These are phyloP conservation scores for Phalloptychus januarius DNA, from an alignment of 2,797 vertebrate species.

Conservation along the genomic window DNA sequence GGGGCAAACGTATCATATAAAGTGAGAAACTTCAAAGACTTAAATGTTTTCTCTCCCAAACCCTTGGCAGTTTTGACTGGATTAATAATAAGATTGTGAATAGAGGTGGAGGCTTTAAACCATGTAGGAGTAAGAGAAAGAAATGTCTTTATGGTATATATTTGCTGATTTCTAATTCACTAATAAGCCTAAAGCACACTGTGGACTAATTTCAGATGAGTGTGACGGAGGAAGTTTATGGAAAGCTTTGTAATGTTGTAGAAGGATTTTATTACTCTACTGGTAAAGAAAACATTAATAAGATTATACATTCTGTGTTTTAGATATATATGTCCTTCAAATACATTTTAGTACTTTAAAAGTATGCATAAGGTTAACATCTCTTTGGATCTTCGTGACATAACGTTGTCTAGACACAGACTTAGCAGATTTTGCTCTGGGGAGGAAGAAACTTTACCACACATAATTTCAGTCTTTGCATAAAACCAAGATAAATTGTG, in stretches of 20 bases:
- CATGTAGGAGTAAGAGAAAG: background rate
- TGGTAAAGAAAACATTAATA: background rate
- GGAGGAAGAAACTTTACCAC: slow-evolving; percentile 10
- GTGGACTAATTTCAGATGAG: background rate
- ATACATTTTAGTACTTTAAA: slow-evolving; percentile 16
- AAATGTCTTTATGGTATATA: background rate
- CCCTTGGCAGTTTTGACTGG: background rate
- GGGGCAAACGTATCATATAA: background rate
- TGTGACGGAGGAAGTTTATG: background rate
- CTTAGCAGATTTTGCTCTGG: slow-evolving; percentile 10
- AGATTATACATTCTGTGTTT: slow-evolving; percentile 8
- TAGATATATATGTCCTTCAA: background rate
- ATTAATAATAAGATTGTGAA: background rate
- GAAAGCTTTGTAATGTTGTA: background rate
- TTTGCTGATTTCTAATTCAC: background rate
- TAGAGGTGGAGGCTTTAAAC: background rate
- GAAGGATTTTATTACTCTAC: background rate
- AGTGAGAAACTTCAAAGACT: background rate
- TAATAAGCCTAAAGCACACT: background rate
- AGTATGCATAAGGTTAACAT: slow-evolving; percentile 19
- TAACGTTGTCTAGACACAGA: slow-evolving; percentile 26
- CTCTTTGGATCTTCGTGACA: slow-evolving; percentile 28
- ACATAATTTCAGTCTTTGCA: slow-evolving; percentile 19
- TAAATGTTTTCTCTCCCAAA: background rate
- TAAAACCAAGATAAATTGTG: slow-evolving; percentile 22